Evolutionary conservation across 2,113 vertebrate genomes (phyloP).

Genomic region (Emydura subglobosa): DNA sequence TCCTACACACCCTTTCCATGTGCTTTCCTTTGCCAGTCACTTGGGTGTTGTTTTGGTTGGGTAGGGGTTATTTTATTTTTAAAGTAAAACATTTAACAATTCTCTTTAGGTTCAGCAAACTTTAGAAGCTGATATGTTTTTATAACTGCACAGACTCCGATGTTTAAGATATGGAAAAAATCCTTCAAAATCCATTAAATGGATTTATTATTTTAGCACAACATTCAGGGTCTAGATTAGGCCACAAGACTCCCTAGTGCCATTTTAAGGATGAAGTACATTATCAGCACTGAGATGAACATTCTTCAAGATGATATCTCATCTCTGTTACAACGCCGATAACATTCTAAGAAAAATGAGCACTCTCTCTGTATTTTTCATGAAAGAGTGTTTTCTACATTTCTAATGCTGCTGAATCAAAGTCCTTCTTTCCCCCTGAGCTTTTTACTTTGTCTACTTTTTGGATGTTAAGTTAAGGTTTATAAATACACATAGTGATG

Average conservation of each 20-base stretch:
- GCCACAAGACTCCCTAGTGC: neutral
- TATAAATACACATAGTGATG: neutral
- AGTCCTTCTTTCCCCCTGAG: neutral
- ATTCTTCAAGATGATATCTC: neutral
- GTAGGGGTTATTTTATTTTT: neutral
- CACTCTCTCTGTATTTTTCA: neutral
- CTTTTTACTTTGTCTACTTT: neutral
- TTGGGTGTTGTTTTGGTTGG: neutral
- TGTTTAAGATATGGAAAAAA: neutral
- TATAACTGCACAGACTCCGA: neutral
- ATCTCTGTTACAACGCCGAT: neutral
- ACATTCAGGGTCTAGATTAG: neutral
- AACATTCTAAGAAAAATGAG: neutral
- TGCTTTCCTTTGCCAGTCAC: neutral
- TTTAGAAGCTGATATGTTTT: neutral
- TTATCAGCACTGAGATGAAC: neutral
- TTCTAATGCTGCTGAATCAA: neutral
- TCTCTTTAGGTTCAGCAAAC: neutral
- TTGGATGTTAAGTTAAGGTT: neutral
- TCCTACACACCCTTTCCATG: neutral
- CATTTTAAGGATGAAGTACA: neutral
- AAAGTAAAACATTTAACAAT: neutral
- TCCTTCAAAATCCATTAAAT: neutral
- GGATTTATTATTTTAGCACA: neutral
- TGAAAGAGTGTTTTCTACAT: neutral